Evolutionary conservation across 2,797 vertebrate genomes (phyloP).

Genomic region (Scarus forsteni): DNA sequence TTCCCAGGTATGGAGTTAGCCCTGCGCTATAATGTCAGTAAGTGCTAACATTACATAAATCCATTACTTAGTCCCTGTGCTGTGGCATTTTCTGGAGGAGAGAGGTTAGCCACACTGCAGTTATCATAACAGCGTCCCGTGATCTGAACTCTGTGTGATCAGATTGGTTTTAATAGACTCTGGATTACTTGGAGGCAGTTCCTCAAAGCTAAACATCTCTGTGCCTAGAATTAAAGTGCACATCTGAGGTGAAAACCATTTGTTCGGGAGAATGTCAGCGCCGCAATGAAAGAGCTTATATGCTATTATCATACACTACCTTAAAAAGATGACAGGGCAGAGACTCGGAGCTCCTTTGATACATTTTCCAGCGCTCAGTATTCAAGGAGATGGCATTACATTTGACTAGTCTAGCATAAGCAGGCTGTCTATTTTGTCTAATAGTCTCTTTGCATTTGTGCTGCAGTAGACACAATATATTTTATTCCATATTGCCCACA

Average conservation of each 20-base stretch:
- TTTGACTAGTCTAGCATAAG: conserved; percentile 61
- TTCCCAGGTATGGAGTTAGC: conserved; percentile 75
- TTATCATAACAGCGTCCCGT: conserved; percentile 86
- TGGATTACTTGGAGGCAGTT: conserved; percentile 83
- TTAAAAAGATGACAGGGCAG: conserved; percentile 81
- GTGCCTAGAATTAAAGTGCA: conserved; percentile 83
- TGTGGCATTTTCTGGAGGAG: conserved; percentile 87
- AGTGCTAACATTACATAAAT: conserved; percentile 89
- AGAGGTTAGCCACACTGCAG: conserved; percentile 86
- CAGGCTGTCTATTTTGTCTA: conserved; percentile 58
- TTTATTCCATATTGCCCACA: conserved; percentile 48
- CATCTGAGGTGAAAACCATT: conserved; percentile 84
- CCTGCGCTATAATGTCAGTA: conserved; percentile 83
- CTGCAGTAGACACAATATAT: conserved; percentile 48
- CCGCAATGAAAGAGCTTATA: conserved; percentile 79
- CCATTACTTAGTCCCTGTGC: conserved; percentile 85
- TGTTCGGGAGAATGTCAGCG: conserved; percentile 86
- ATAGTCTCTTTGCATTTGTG: conserved; percentile 57
- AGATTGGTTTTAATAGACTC: conserved; percentile 88
- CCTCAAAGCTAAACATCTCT: conserved; percentile 82
- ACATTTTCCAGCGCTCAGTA: conserved; percentile 60
- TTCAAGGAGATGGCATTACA: conserved; percentile 66
- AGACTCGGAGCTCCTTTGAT: conserved; percentile 67
- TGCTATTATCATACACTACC: conserved; percentile 82
- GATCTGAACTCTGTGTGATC: conserved; percentile 87